Percentiles rank a stretch among this genome's conserved stretches.
Evolutionary conservation across 2,888 invertebrate genomes (phyloP).

Genomic region (Chouioia cunea): DNA sequence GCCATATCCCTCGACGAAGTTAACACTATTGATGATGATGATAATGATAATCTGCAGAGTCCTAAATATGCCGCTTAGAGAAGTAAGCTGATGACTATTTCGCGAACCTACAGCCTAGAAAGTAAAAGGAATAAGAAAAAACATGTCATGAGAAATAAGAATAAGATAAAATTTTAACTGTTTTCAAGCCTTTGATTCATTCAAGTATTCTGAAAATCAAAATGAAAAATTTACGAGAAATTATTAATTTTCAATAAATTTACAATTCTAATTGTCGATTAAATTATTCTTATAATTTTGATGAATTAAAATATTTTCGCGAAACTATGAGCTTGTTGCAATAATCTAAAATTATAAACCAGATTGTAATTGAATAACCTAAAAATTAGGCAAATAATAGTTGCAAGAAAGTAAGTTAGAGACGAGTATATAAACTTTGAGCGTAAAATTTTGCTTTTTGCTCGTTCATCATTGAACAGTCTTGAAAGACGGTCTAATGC

Average conservation of each 20-base stretch:
- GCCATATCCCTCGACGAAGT: slow-evolving; percentile 8
- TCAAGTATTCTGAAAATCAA: neutral
- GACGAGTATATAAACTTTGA: no score
- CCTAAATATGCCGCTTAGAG: slow-evolving; percentile 24
- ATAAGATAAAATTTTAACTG: slow-evolving; percentile 7
- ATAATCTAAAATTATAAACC: no score
- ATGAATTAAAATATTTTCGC: no score
- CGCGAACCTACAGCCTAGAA: slow-evolving; percentile 26
- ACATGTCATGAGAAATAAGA: slow-evolving; percentile 28
- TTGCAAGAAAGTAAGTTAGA: no score
- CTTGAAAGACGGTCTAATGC: neutral
- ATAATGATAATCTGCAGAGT: slow-evolving; percentile 33
- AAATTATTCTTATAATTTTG: no score
- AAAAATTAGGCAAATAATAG: no score
- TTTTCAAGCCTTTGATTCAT: neutral
- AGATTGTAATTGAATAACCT: no score
- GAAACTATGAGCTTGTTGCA: no score
- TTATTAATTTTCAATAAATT: no score
- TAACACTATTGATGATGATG: neutral
- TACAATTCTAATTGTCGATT: no score
- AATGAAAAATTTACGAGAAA: neutral
- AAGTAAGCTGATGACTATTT: slow-evolving; percentile 12
- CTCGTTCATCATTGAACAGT: neutral
- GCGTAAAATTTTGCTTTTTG: neutral
- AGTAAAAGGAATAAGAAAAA: slow-evolving; percentile 33